Percentiles rank a stretch among this genome's conserved stretches.
Evolutionary conservation across 2,888 invertebrate genomes (phyloP).

Genomic region (Papilio gigon): DNA sequence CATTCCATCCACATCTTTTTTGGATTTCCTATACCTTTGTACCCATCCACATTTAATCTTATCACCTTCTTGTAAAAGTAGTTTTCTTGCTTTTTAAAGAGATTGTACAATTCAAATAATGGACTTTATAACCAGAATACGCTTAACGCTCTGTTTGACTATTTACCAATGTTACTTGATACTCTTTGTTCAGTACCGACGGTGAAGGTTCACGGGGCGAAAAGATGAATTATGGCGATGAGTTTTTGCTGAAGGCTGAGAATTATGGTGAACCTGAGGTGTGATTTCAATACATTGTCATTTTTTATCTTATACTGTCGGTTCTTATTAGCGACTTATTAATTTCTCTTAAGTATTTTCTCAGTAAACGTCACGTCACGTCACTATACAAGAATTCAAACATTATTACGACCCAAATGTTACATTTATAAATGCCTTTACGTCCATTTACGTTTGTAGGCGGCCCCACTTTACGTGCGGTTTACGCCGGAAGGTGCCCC

Average conservation of each 20-base stretch:
- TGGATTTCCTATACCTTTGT: too few species aligned
- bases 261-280: conserved; percentile 75
- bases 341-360: too few species aligned
- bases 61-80: too few species aligned
- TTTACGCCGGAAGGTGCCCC: conserved; percentile 64
- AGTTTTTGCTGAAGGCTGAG: conserved; percentile 70
- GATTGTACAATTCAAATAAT: neutral
- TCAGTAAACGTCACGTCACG: too few species aligned
- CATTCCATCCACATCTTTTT: too few species aligned
- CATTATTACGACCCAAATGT: too few species aligned
- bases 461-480: conserved; percentile 67
- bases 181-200: conserved; percentile 53
- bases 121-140: neutral
- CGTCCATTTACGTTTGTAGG: conserved; percentile 51
- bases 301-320: neutral
- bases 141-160: neutral
- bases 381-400: too few species aligned
- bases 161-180: conserved; percentile 31
- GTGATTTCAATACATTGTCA: conserved; percentile 26
- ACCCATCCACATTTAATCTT: too few species aligned
- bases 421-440: too few species aligned
- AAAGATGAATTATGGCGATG: conserved; percentile 75
- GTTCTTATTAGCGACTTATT: neutral
- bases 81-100: too few species aligned
- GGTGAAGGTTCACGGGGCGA: conserved; percentile 60